Conservation (phyloP, 2,113 vertebrate genomes). For the Rhagologus leucostigma region DNA sequence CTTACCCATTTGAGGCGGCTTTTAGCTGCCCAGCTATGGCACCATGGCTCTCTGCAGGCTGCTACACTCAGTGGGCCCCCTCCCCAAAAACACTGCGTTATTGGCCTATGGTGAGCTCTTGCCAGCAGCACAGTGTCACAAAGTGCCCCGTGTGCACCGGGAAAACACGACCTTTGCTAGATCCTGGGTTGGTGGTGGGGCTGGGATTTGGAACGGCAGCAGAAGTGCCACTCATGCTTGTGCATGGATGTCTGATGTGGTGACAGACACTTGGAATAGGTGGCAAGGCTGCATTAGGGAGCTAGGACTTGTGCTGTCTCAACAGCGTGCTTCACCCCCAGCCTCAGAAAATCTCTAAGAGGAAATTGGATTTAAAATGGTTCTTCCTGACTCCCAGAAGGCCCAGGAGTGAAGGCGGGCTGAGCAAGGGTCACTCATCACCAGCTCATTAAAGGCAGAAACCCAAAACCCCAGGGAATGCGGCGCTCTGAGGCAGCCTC, state of each 20-base stretch:
- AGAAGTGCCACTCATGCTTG: not conserved
- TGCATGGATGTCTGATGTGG: accelerated
- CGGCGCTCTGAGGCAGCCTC: accelerated
- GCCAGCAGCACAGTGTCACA: not conserved
- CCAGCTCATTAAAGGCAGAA: conserved; percentile 23
- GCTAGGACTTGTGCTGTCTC: not conserved
- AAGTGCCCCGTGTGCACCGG: not conserved
- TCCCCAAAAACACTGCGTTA: accelerated
- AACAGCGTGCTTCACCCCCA: not conserved
- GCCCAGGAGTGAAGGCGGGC: not conserved
- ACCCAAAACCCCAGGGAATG: not conserved
- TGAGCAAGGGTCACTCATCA: conserved; percentile 6
- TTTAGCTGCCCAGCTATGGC: not conserved
- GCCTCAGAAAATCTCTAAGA: not conserved
- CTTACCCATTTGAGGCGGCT: not conserved
- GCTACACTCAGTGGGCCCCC: accelerated
- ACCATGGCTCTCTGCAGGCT: accelerated
- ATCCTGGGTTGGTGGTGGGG: not conserved
- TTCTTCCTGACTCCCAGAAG: not conserved
- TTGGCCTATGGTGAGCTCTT: not conserved
- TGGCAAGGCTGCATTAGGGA: accelerated
- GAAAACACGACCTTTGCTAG: accelerated
- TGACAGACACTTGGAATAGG: not conserved
- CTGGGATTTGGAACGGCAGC: not conserved
- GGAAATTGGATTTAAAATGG: conserved; percentile 3